Percentiles rank a stretch among this genome's conserved stretches.
These are phyloP conservation scores for Ochropleura leucogaster DNA, from an alignment of 2,888 invertebrate genomes.

Conservation along the genomic window DNA sequence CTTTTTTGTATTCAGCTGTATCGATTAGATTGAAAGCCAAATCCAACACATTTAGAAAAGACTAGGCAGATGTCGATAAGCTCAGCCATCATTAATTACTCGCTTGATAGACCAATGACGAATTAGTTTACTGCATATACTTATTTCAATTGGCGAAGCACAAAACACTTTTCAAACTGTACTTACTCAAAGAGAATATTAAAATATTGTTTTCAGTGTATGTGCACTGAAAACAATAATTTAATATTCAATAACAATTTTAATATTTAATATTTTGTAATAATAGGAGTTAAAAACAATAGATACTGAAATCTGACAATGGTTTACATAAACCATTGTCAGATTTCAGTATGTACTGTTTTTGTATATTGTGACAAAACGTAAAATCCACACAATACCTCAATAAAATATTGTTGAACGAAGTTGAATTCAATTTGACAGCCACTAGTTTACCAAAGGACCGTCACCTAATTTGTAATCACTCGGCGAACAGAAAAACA, in stretches of 20 bases:
- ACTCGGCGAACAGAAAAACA: conserved; percentile 59
- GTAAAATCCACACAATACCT: conserved; percentile 23
- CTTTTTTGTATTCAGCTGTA: neutral
- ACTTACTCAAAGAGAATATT: neutral
- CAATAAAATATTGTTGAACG: conserved; percentile 44
- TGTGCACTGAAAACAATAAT: no score
- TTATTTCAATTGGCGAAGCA: neutral
- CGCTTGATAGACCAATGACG: neutral
- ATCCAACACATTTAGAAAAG: neutral
- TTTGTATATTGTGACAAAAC: neutral
- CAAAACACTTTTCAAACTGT: neutral
- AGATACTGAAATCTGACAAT: no score
- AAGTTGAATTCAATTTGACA: conserved; percentile 60
- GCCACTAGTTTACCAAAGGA: conserved; percentile 54
- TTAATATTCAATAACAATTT: no score
- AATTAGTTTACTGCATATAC: neutral
- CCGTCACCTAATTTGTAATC: conserved; percentile 58
- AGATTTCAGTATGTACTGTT: neutral
- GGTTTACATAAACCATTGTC: neutral
- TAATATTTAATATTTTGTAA: no score
- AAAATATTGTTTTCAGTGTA: no score
- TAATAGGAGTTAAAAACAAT: no score
- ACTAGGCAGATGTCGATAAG: neutral
- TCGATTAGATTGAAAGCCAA: neutral
- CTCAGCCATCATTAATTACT: neutral